Evolutionary conservation across 1,140 invertebrate genomes (phyloP).

Genomic region (Brachionus rubens): DNA sequence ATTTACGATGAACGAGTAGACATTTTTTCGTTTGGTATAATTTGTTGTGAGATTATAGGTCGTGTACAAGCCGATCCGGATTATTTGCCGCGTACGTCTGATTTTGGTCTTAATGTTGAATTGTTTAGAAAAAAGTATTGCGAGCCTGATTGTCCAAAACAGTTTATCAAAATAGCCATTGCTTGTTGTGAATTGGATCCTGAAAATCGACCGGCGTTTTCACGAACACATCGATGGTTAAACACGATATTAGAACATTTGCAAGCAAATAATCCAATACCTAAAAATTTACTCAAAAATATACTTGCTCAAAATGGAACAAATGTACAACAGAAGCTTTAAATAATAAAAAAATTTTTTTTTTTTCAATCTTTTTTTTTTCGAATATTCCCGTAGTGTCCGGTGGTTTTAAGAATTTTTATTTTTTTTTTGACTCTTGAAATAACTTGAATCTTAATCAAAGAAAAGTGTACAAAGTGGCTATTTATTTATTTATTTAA

Average conservation of each 20-base stretch:
- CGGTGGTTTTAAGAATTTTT: constrained; percentile 36
- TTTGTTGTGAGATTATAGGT: constrained; percentile 74
- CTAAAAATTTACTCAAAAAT: constrained; percentile 45
- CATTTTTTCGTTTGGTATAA: constrained; percentile 57
- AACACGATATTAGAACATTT: constrained; percentile 29
- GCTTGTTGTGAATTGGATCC: constrained; percentile 82
- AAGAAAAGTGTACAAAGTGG: no score
- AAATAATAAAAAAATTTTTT: neutral
- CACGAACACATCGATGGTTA: constrained; percentile 13
- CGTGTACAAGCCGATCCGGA: constrained; percentile 87
- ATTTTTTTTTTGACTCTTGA: neutral
- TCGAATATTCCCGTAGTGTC: neutral
- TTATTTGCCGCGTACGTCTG: constrained; percentile 77
- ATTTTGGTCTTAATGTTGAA: constrained; percentile 84
- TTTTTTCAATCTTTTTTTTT: no score
- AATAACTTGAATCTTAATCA: no score
- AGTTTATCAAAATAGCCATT: constrained; percentile 80
- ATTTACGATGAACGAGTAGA: constrained; percentile 60
- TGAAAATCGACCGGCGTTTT: constrained; percentile 75
- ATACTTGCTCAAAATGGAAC: constrained; percentile 6
- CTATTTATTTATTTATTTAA: no score
- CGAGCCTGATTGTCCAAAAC: constrained; percentile 72
- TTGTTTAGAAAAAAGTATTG: constrained; percentile 84
- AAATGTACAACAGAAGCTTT: constrained; percentile 22
- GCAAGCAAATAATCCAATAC: constrained; percentile 26